Evolutionary conservation across 2,888 invertebrate genomes (phyloP).

Genomic region (Tenthredo livida): DNA sequence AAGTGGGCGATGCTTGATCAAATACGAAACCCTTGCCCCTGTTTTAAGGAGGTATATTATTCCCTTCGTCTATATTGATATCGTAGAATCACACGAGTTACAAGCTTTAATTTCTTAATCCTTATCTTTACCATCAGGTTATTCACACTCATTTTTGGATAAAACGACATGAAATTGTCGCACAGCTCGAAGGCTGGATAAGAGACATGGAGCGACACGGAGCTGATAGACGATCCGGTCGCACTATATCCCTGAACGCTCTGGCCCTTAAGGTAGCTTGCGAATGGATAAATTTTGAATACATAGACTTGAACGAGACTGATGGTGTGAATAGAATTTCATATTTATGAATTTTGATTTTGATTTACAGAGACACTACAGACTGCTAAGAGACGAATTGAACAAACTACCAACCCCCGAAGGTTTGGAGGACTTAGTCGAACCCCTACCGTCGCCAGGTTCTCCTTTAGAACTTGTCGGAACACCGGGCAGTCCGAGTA

Average conservation of each 20-base stretch:
- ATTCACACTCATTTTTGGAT: constrained; percentile 97
- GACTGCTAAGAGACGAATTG: constrained; percentile 92
- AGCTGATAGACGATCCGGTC: constrained; percentile 88
- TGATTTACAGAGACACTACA: constrained; percentile 90
- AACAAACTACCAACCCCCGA: constrained; percentile 90
- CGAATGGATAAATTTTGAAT: neutral
- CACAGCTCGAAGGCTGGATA: constrained; percentile 95
- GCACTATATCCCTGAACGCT: constrained; percentile 86
- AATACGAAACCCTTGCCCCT: constrained; percentile 92
- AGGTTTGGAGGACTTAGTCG: constrained; percentile 86
- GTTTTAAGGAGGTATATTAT: constrained; percentile 89
- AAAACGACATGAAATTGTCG: constrained; percentile 93
- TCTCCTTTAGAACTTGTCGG: constrained; percentile 76
- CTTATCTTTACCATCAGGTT: constrained; percentile 85
- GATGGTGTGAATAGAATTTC: neutral
- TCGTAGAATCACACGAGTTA: neutral
- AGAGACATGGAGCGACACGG: constrained; percentile 90
- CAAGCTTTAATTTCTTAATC: neutral
- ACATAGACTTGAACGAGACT: neutral
- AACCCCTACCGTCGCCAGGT: constrained; percentile 78
- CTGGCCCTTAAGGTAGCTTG: constrained; percentile 85
- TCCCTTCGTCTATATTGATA: neutral
- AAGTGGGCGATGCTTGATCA: constrained; percentile 98
- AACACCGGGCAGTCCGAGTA: constrained; percentile 71
- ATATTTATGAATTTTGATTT: constrained; percentile 54